These are phyloP conservation scores for Chelidonichthys spinosus DNA, from an alignment of 2,797 vertebrate genomes.

Conservation along the genomic window DNA sequence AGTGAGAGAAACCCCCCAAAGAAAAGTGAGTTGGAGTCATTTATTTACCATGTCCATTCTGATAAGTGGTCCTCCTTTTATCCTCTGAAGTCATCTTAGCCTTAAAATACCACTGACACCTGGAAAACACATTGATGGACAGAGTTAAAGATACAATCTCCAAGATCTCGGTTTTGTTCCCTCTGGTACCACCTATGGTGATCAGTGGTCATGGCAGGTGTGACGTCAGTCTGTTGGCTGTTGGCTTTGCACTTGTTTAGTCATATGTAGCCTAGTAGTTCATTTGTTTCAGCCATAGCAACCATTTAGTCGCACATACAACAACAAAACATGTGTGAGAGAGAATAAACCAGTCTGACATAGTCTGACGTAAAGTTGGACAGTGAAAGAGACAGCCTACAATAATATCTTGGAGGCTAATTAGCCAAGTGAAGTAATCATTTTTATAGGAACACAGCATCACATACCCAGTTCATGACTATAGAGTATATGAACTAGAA, in stretches of 20 bases:
- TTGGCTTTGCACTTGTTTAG: neutral
- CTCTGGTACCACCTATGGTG: neutral
- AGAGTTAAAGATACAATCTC: conserved; percentile 8
- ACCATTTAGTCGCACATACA: neutral
- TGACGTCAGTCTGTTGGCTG: neutral
- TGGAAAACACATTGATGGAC: conserved; percentile 69
- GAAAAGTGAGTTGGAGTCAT: neutral
- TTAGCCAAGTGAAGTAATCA: neutral
- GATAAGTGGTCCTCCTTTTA: conserved; percentile 90
- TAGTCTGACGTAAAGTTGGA: neutral
- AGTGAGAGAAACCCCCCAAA: neutral
- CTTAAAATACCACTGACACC: conserved; percentile 97
- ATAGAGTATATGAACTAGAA: neutral
- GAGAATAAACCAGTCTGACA: neutral
- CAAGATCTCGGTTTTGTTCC: neutral
- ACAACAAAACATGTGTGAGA: neutral
- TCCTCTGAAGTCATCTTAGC: conserved; percentile 97
- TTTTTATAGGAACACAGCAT: neutral
- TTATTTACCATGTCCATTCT: conserved; percentile 90
- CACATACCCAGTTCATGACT: neutral
- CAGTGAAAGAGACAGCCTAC: neutral
- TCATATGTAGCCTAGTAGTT: neutral
- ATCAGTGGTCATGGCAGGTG: neutral
- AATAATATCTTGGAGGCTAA: neutral
- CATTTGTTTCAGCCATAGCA: neutral